Evolutionary conservation across 1,140 invertebrate species (phyloP), one percentile per base, ranked within the genome.

Genomic region (Euwallacea fornicatus): DNA sequence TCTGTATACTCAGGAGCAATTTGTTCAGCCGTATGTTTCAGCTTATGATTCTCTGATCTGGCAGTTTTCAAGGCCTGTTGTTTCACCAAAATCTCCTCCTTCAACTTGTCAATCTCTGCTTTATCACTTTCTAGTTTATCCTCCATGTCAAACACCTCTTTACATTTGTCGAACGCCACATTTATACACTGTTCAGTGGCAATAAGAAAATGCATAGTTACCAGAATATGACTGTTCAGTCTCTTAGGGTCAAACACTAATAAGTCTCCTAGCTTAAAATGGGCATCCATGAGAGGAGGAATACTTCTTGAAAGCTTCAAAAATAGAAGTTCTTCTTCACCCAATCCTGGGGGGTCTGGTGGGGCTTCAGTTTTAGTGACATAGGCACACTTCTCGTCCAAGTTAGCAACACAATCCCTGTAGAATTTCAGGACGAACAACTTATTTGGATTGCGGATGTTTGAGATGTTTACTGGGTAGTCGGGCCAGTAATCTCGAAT

Each of bases 231-330:
- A 15, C 6, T 58, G 42, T 64, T 71, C 7, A 64, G 15, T 44
- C 69, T 8, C 11, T 55, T 42, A 44, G 69, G 61, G 33, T 71
- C 62, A 58, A 71, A 71, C 21, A 33, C 13, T 42, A 41, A 71
- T 41, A 71, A 65, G 16, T 71, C 69, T 7, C 69, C 61, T 8
- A 71, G 54, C 42, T 56, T 71, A 46, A 71, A 65, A 11, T 56
- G 60, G 9, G 41, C 42, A 8, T 54, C n/a, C 10, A 21, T 21
- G 15, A 69, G 66, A 8, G 46, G 7, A 8, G 69, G 60, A 64
- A 71, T 64, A 33, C 21, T 33, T 46, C 42, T 58, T 0, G 42
- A 47, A 1, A 71, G 50, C 21, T 64, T 71, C n/a, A 56, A 43
- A 58, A 21, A 71, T 11, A 71, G 21, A 6, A 33, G 4, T n/a